Conservation (phyloP, 1,140 invertebrate species). For the Callitettix versicolor region DNA sequence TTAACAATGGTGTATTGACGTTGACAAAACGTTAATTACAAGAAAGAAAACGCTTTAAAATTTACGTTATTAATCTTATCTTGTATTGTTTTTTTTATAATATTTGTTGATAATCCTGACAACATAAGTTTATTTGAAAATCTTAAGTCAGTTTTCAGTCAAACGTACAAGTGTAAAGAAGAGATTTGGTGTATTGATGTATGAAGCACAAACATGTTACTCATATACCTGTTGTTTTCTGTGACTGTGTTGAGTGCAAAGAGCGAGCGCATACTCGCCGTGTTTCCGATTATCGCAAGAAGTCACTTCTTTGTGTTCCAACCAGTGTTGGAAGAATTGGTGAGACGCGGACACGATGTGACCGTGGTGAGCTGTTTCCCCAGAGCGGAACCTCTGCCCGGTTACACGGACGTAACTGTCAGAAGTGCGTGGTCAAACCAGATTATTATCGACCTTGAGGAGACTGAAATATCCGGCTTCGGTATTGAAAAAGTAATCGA, state of each 20-base stretch:
- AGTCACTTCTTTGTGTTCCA: constrained; percentile 32
- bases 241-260: not conserved
- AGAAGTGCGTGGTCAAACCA: not conserved
- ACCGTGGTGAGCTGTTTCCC: constrained; percentile 33
- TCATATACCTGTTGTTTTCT: no score
- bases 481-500: not conserved
- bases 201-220: no score
- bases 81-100: no score
- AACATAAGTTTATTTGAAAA: no score
- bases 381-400: constrained; percentile 34
- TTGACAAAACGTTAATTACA: no score
- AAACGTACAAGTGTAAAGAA: no score
- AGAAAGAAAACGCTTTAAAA: no score
- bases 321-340: constrained; percentile 27
- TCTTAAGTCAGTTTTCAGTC: no score
- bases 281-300: constrained; percentile 26
- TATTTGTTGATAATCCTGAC: no score
- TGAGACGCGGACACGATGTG: constrained; percentile 27
- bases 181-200: no score
- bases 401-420: constrained; percentile 38
- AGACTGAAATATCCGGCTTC: not conserved
- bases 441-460: not conserved
- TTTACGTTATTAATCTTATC: no score
- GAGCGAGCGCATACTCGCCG: constrained; percentile 23
- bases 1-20: no score